Evolutionary conservation across 2,888 invertebrate genomes (phyloP).

Genomic region (Xylocampa areola): DNA sequence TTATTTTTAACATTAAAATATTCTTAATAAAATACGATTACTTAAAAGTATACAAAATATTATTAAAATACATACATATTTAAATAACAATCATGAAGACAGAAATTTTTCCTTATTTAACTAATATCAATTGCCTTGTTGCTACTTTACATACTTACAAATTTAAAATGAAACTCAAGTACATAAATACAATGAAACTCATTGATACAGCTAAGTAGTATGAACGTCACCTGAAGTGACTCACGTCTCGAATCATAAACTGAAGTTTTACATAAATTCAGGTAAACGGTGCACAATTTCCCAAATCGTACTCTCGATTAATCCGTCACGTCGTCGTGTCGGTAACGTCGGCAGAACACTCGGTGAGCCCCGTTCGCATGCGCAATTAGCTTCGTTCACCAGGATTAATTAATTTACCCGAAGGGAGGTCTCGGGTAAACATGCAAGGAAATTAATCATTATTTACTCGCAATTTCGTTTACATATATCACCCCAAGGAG

Average conservation of each 20-base stretch:
- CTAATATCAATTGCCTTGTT: too few relatives aligned
- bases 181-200: neutral
- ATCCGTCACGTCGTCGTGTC: constrained; percentile 62
- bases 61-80: too few relatives aligned
- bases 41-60: too few relatives aligned
- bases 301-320: constrained; percentile 51
- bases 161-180: too few relatives aligned
- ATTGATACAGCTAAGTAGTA: neutral
- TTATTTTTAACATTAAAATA: too few relatives aligned
- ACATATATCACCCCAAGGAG: constrained; percentile 31
- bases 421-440: constrained; percentile 66
- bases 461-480: constrained; percentile 60
- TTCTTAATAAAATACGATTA: too few relatives aligned
- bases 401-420: constrained; percentile 75
- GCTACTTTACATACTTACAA: too few relatives aligned
- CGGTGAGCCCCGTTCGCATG: constrained; percentile 57
- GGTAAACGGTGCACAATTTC: constrained; percentile 53
- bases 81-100: too few relatives aligned
- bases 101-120: too few relatives aligned
- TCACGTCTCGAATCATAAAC: constrained; percentile 7
- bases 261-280: constrained; percentile 34
- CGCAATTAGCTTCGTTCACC: constrained; percentile 76
- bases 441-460: constrained; percentile 69
- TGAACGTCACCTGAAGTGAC: neutral
- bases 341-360: constrained; percentile 46